Evolutionary conservation across 1,140 invertebrate species (phyloP).

Genomic region (Brachystomella parvula): DNA sequence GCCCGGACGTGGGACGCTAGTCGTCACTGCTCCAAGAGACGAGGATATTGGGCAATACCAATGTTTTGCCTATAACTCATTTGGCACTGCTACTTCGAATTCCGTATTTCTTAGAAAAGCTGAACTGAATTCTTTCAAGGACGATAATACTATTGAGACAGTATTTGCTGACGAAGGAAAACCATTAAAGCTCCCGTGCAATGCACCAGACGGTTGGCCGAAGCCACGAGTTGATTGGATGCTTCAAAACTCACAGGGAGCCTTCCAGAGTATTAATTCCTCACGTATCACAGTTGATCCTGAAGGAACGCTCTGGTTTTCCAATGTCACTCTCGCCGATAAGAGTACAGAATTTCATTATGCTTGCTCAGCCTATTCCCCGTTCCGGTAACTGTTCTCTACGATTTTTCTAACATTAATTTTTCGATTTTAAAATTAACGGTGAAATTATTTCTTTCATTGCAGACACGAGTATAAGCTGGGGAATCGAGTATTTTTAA

Average conservation of each 20-base stretch:
- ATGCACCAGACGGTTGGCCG: slow-evolving; percentile 87
- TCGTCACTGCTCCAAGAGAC: slow-evolving; percentile 75
- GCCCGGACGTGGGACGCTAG: slow-evolving; percentile 79
- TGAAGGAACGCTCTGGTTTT: slow-evolving; percentile 88
- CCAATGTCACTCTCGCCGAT: slow-evolving; percentile 79
- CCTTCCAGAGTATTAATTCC: slow-evolving; percentile 80
- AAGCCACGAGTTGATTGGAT: slow-evolving; percentile 91
- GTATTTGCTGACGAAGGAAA: slow-evolving; percentile 71
- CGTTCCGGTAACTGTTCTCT: neutral
- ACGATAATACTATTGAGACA: slow-evolving; percentile 52
- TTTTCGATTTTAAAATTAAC: neutral
- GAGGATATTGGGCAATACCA: slow-evolving; percentile 78
- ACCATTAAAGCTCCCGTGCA: slow-evolving; percentile 75
- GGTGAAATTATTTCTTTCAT: neutral
- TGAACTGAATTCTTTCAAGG: slow-evolving; percentile 84
- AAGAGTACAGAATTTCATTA: slow-evolving; percentile 73
- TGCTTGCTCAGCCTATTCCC: slow-evolving; percentile 60
- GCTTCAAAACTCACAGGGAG: slow-evolving; percentile 62
- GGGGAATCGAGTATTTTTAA: slow-evolving; percentile 69
- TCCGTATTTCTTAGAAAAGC: slow-evolving; percentile 91
- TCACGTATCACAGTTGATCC: slow-evolving; percentile 88
- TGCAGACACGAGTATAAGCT: slow-evolving; percentile 75
- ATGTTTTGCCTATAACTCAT: slow-evolving; percentile 84
- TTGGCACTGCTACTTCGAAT: slow-evolving; percentile 83
- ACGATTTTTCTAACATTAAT: neutral